These are phyloP conservation scores for Papilio machaon DNA, from an alignment of 1,140 invertebrate species.

Conservation along the genomic window DNA sequence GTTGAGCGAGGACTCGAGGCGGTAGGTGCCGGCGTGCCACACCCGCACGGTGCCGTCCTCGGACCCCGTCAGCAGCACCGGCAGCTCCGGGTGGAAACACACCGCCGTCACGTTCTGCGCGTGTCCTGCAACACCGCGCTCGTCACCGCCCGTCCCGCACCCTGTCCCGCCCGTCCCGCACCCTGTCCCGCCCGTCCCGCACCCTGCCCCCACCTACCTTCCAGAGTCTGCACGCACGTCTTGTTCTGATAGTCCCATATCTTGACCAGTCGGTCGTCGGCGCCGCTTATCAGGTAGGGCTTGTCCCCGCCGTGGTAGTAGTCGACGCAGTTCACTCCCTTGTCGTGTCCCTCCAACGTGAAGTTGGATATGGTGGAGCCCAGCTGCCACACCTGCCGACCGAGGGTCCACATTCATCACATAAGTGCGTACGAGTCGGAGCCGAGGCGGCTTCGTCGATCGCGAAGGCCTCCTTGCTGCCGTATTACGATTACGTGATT, in stretches of 20 bases:
- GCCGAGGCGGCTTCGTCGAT: too few species aligned
- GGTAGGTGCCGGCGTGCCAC: slow-evolving; percentile 99
- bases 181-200: too few species aligned
- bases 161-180: too few species aligned
- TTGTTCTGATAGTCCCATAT: slow-evolving; percentile 99
- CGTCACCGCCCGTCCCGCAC: neutral
- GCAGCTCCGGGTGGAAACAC: slow-evolving; percentile 98
- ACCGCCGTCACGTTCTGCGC: slow-evolving; percentile 97
- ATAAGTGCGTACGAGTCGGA: too few species aligned
- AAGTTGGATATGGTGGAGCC: slow-evolving; percentile 99
- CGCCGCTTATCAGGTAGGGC: slow-evolving; percentile 99
- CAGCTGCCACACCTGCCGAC: slow-evolving; percentile 94
- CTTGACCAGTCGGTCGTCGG: slow-evolving; percentile 98
- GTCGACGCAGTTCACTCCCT: slow-evolving; percentile 99
- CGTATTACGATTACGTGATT: too few species aligned
- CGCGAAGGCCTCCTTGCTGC: too few species aligned
- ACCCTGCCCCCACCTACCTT: slow-evolving; percentile 84
- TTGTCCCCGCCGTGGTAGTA: slow-evolving; percentile 99
- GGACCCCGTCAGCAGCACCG: slow-evolving; percentile 98
- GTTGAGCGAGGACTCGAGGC: slow-evolving; percentile 97
- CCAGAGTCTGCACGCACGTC: slow-evolving; percentile 99
- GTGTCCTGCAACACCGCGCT: slow-evolving; percentile 83
- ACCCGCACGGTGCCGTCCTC: slow-evolving; percentile 98
- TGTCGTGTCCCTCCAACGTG: slow-evolving; percentile 98
- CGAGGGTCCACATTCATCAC: neutral